phyloP scores from a whole-genome alignment of 2,113 vertebrate species.

The Potamarius usumacintae region DNA sequence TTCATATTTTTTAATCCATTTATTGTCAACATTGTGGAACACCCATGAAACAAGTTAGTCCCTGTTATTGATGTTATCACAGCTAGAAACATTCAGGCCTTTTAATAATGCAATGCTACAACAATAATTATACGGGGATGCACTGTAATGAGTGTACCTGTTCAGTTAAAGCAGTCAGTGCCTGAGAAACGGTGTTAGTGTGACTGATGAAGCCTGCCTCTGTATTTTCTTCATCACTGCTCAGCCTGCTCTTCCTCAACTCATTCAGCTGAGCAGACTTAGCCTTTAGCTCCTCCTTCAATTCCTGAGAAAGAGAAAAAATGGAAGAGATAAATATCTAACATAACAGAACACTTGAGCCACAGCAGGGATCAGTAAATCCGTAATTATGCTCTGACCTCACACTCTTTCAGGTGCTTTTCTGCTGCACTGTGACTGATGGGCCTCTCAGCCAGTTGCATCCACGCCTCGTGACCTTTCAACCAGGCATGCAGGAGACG shows the following conservation, averaged over 20 bases:
- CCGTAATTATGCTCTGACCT: slow-evolving; percentile 70
- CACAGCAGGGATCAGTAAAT: neutral
- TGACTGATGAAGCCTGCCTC: slow-evolving; percentile 31
- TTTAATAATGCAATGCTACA: neutral
- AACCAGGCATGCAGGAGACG: slow-evolving; percentile 78
- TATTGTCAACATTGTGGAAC: neutral
- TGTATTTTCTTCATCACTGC: neutral
- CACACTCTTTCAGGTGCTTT: slow-evolving; percentile 70
- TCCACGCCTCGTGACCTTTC: slow-evolving; percentile 70
- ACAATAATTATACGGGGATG: neutral
- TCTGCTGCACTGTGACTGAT: slow-evolving; percentile 69
- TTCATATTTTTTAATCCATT: neutral
- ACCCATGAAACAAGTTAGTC: neutral
- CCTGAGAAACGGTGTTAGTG: slow-evolving; percentile 60
- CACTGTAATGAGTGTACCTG: slow-evolving; percentile 70
- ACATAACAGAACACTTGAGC: neutral
- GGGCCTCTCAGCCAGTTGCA: slow-evolving; percentile 71
- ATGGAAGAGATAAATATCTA: neutral
- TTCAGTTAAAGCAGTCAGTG: slow-evolving; percentile 59
- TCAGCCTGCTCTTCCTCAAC: slow-evolving; percentile 61
- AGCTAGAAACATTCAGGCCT: neutral
- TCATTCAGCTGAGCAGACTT: slow-evolving; percentile 75
- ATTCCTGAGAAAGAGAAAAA: slow-evolving; percentile 64
- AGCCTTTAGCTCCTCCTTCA: slow-evolving; percentile 72
- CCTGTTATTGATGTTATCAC: neutral